A percentile compares a stretch with the other conserved stretches of the same genome.
Evolutionary conservation across 2,113 vertebrate species (phyloP).

Genomic region (Ctenomys sociabilis): DNA sequence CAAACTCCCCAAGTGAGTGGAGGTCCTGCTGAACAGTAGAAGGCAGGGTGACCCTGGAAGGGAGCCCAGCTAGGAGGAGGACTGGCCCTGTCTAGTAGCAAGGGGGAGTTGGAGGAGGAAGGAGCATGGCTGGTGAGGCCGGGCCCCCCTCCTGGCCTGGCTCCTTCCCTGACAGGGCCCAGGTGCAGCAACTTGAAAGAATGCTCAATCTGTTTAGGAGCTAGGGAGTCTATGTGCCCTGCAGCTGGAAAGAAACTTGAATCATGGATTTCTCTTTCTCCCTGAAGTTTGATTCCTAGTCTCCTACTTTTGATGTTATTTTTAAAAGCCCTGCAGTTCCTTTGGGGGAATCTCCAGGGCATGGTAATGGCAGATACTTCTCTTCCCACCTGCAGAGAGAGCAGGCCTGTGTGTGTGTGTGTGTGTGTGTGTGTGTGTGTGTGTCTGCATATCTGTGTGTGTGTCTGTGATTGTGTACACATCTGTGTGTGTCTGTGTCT

Average conservation of each 20-base stretch:
- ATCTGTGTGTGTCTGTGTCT: too few relatives aligned
- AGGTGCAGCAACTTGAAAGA: not conserved
- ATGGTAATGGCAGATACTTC: not conserved
- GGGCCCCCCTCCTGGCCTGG: not conserved
- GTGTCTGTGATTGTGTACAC: too few relatives aligned
- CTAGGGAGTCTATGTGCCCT: not conserved
- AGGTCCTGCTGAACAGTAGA: not conserved
- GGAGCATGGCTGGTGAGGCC: rapidly evolving
- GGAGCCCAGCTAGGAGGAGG: not conserved
- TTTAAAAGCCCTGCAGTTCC: not conserved
- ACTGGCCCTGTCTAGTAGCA: rapidly evolving
- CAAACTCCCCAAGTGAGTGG: not conserved
- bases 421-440: too few relatives aligned
- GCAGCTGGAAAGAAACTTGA: not conserved
- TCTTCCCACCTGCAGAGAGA: not conserved
- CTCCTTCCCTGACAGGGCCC: not conserved
- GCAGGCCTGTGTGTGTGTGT: too few relatives aligned
- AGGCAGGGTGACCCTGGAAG: rapidly evolving
- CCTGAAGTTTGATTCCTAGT: not conserved
- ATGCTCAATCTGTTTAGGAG: not conserved
- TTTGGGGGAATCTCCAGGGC: not conserved
- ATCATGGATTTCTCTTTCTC: not conserved
- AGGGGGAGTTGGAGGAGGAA: not conserved
- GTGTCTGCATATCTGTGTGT: rapidly evolving
- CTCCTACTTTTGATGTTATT: not conserved